Conservation (phyloP, 2,888 invertebrate species). For the Elaeidobius kamerunicus region DNA sequence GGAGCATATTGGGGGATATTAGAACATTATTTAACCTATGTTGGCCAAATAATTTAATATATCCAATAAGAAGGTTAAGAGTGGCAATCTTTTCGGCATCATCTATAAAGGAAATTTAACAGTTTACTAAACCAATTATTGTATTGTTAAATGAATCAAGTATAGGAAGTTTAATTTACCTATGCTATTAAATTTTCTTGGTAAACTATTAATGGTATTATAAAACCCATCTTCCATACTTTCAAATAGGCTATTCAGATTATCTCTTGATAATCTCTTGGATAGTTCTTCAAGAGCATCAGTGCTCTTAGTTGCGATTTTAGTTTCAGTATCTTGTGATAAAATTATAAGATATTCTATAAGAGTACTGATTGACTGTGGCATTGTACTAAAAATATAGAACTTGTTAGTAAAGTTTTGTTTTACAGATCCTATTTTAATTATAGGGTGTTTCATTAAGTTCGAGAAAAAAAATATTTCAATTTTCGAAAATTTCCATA, state of each 20-base stretch:
- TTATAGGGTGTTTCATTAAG: too few relatives aligned
- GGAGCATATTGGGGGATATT: conserved; percentile 54
- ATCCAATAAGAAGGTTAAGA: conserved; percentile 65
- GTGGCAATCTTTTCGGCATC: conserved; percentile 59
- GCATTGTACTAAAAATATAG: conserved; percentile 56
- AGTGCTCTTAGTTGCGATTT: conserved; percentile 52
- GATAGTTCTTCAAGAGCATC: conserved; percentile 48
- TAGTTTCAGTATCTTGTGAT: conserved; percentile 61
- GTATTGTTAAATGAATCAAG: neutral
- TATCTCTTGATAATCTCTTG: conserved; percentile 46
- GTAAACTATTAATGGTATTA: conserved; percentile 57
- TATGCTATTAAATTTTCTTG: conserved; percentile 63
- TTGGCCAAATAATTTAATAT: conserved; percentile 58
- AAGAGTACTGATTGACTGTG: conserved; percentile 57
- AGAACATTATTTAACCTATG: conserved; percentile 58
- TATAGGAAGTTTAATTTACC: conserved; percentile 45
- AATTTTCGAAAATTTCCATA: too few relatives aligned
- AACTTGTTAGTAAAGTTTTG: too few relatives aligned
- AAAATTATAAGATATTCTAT: conserved; percentile 67
- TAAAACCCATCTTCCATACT: conserved; percentile 61
- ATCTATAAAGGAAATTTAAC: conserved; percentile 49
- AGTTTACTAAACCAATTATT: neutral
- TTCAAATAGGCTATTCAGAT: conserved; percentile 52
- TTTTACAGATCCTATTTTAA: too few relatives aligned
- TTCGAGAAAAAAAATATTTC: too few relatives aligned